Evolutionary conservation across 2,888 invertebrate species (phyloP).

Genomic region (Papilio demoleus): DNA sequence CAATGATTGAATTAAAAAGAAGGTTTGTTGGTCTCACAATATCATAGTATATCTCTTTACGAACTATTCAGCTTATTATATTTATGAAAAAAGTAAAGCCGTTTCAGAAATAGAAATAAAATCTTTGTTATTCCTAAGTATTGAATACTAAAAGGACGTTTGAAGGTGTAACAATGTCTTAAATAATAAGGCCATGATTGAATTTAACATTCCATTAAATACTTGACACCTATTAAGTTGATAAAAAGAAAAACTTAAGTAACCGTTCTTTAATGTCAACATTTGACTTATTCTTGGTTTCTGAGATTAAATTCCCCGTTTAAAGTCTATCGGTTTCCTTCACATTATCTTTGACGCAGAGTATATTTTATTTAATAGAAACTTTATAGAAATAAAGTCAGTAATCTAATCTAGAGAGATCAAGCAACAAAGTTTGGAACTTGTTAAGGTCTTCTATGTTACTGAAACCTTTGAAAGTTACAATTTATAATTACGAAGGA

Average conservation of each 20-base stretch:
- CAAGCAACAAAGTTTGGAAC: conserved; percentile 4
- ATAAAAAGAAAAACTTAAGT: too few relatives aligned
- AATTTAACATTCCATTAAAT: too few relatives aligned
- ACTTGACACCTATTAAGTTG: too few relatives aligned
- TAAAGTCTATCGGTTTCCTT: too few relatives aligned
- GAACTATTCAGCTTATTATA: neutral
- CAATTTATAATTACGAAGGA: neutral
- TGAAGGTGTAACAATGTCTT: too few relatives aligned
- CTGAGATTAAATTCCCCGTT: too few relatives aligned
- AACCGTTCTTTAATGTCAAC: neutral
- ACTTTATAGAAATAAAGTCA: conserved; percentile 8
- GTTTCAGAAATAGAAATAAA: neutral
- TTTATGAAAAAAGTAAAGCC: neutral
- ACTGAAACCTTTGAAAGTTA: conserved; percentile 11
- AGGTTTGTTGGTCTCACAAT: neutral
- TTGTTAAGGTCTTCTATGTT: conserved; percentile 2
- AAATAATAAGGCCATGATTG: too few relatives aligned
- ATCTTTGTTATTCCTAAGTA: neutral
- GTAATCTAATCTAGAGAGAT: conserved; percentile 4
- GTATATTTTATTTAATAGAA: too few relatives aligned
- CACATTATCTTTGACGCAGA: too few relatives aligned
- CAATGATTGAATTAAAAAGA: neutral
- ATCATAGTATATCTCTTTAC: neutral
- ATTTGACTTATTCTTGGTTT: neutral
- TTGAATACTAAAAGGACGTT: too few relatives aligned